These are phyloP conservation scores for Beaufortia kweichowensis DNA, from an alignment of 2,113 vertebrate species.

Conservation along the genomic window DNA sequence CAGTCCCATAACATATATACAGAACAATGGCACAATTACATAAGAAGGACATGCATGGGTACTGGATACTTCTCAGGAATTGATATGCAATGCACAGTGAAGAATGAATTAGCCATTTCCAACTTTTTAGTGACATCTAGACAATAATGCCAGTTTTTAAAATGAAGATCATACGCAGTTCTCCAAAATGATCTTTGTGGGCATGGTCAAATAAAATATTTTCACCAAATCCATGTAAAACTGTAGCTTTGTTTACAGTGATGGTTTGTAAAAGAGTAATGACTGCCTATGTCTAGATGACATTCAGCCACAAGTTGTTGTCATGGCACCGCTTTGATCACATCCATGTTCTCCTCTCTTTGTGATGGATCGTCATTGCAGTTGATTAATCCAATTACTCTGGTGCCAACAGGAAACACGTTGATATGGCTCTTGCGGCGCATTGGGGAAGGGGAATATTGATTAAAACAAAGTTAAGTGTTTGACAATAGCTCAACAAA, in stretches of 20 bases:
- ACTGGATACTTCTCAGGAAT: not conserved
- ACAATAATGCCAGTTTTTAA: too few species aligned
- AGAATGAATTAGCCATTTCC: constrained; percentile 30
- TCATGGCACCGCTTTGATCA: constrained; percentile 38
- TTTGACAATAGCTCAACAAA: constrained; percentile 5
- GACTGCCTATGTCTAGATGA: constrained; percentile 11
- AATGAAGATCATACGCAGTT: not conserved
- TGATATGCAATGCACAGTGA: constrained; percentile 1
- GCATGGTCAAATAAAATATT: constrained; percentile 11
- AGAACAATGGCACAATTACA: constrained; percentile 19
- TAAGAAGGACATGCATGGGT: not conserved
- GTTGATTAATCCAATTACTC: constrained; percentile 38
- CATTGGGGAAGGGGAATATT: not conserved
- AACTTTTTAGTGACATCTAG: too few species aligned
- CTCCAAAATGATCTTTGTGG: not conserved
- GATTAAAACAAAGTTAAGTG: not conserved
- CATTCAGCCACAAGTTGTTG: constrained; percentile 19
- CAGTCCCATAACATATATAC: constrained; percentile 10
- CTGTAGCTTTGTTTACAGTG: not conserved
- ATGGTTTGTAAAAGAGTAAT: constrained; percentile 13
- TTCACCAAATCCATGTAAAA: constrained; percentile 9
- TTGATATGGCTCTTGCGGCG: not conserved
- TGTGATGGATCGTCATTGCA: constrained; percentile 27
- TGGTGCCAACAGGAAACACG: constrained; percentile 6
- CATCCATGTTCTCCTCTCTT: constrained; percentile 26